These are phyloP conservation scores for Euthynnus affinis DNA, from an alignment of 2,797 vertebrate genomes.

Conservation along the genomic window DNA sequence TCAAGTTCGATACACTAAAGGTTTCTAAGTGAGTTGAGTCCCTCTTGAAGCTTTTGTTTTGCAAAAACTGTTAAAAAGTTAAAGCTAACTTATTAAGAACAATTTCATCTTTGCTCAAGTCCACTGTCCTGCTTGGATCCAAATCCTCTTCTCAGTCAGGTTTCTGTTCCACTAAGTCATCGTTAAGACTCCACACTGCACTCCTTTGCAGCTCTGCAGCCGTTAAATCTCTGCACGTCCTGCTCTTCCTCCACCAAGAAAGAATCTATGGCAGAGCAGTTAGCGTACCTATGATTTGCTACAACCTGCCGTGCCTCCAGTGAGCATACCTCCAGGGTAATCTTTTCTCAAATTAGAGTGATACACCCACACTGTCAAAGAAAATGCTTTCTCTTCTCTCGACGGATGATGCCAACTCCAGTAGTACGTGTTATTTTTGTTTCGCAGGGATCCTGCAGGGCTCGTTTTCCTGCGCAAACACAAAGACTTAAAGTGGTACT, in stretches of 20 bases:
- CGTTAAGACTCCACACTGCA: not conserved
- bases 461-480: slow-evolving; percentile 26
- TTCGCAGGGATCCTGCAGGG: slow-evolving; percentile 10
- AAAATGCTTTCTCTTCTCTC: slow-evolving; percentile 23
- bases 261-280: slow-evolving; percentile 17
- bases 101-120: not conserved
- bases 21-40: not conserved
- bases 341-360: slow-evolving; percentile 44
- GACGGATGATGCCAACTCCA: not conserved
- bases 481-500: slow-evolving; percentile 21
- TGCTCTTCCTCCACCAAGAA: slow-evolving; percentile 22
- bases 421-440: slow-evolving; percentile 16
- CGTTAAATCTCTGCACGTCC: slow-evolving; percentile 26
- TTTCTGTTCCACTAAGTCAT: not conserved
- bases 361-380: slow-evolving; percentile 58
- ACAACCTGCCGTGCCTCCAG: slow-evolving; percentile 69
- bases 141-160: not conserved
- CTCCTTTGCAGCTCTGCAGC: slow-evolving; percentile 3
- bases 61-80: not conserved
- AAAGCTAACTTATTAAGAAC: not conserved
- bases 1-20: not conserved
- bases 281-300: slow-evolving; percentile 67
- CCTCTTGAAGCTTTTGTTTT: not conserved
- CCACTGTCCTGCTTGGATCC: not conserved
- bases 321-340: slow-evolving; percentile 64